Percentiles rank a stretch among this genome's conserved stretches.
Conservation (phyloP, 2,113 vertebrate genomes). For the Ciconia boyciana region DNA sequence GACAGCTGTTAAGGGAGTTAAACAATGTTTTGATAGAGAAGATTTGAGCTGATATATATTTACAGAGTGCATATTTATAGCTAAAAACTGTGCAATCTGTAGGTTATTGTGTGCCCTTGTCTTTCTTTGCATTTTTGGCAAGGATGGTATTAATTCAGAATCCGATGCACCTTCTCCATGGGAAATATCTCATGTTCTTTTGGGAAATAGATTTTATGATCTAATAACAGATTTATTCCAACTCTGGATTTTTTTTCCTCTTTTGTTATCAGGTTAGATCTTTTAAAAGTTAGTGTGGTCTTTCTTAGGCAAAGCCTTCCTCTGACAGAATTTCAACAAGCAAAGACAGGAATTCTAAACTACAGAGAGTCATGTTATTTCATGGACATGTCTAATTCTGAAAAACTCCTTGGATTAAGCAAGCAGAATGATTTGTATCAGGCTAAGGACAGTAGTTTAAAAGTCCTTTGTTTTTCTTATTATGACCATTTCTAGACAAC, state of each 20-base stretch:
- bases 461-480: background rate
- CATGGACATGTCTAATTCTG: background rate
- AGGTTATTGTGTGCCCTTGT: background rate
- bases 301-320: background rate
- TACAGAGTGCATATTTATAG: background rate
- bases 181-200: background rate
- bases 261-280: background rate
- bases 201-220: background rate
- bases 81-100: background rate
- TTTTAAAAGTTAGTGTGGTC: background rate
- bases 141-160: background rate
- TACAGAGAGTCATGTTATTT: background rate
- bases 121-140: background rate
- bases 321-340: background rate
- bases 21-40: background rate
- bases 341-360: background rate
- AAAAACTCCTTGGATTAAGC: background rate
- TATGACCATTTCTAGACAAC: background rate
- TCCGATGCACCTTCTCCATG: background rate
- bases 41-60: background rate
- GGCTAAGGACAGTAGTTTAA: background rate
- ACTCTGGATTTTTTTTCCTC: background rate
- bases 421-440: background rate
- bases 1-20: background rate
- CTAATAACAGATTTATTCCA: background rate